A percentile compares a stretch with the other conserved stretches of the same genome.
phyloP scores from a whole-genome alignment of 2,113 vertebrate species.

The Actenoides lindsayi region DNA sequence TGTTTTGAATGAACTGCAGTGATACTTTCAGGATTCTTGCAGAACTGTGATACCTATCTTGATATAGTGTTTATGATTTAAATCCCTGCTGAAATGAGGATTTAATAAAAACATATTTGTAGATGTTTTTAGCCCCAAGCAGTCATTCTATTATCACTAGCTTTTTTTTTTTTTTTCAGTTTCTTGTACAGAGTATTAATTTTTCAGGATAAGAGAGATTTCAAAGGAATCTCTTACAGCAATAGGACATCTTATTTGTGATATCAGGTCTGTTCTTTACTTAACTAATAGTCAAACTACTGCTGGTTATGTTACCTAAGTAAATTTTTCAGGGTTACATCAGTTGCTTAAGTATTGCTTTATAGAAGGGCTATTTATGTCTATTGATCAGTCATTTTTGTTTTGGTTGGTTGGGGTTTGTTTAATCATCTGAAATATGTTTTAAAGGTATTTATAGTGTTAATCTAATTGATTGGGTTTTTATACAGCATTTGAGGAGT shows the following conservation, averaged over 20 bases:
- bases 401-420: not conserved
- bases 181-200: not conserved
- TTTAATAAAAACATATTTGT: not conserved
- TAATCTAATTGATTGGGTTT: not conserved
- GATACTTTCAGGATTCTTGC: not conserved
- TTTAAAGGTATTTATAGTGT: not conserved
- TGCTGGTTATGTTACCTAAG: not conserved
- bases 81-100: not conserved
- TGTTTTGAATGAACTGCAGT: slow-evolving; percentile 5
- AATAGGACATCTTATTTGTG: not conserved
- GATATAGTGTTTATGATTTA: not conserved
- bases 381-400: not conserved
- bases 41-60: not conserved
- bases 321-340: not conserved
- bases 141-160: not conserved
- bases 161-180: not conserved
- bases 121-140: not conserved
- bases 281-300: not conserved
- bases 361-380: not conserved
- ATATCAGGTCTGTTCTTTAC: not conserved
- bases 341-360: not conserved
- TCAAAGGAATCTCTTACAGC: not conserved
- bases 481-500: not conserved
- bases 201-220: not conserved
- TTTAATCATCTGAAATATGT: not conserved